Base-by-base conservation (phyloP, 2,888 invertebrate genomes). In the Netelia melanura region DNA sequence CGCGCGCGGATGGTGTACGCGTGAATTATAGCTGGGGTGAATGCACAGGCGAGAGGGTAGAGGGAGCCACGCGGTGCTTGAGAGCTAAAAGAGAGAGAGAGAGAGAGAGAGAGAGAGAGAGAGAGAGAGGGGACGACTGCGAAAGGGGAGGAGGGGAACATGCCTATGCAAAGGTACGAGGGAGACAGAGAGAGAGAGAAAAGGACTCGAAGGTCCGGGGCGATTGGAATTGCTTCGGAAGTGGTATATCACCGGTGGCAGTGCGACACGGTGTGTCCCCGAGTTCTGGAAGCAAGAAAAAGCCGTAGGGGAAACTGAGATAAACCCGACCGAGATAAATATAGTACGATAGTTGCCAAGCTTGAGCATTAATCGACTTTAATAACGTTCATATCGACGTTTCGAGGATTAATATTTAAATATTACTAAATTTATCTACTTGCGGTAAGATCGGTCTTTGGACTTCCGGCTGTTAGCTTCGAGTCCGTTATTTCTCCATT, bases 1-100 rank as follows among this genome's bases (percentile, higher is more conserved):
- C 81, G 56, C 68, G 56, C 68, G 81, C 86, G 78, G 84, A 86
- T 87, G 86, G 87, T 85, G 88, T 86, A 75, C 84, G 82, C 75
- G 87, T 87, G 88, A 88, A 87, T 88, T 87, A 86, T 87, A 72
- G 86, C 71, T 83, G 76, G 86, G 86, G 86, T 76, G 81, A 82
- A 83, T 77, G 85, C 85, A 84, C 75, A 56, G 64, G 64, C 75
- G 76, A 65, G 81, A 56, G 71, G 61, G 78, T 58, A 62, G 72
- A 52, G 79, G 71, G 71, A 48, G 70, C 65, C 76, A 81, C 62
- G 43, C 62, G 67, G 72, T 48, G 38, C 38, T 48, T 14, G 43
- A 81, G n/a, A 82, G 17, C 30, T 43, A 75, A 79, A 85, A 61
- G 67, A 76, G 70, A n/a, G 30, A 65, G 43, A 75, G 74, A 75